Evolutionary conservation across 2,797 vertebrate species (phyloP), one percentile per base, ranked within the genome.

Genomic region (Percopsis omiscomaycus): DNA sequence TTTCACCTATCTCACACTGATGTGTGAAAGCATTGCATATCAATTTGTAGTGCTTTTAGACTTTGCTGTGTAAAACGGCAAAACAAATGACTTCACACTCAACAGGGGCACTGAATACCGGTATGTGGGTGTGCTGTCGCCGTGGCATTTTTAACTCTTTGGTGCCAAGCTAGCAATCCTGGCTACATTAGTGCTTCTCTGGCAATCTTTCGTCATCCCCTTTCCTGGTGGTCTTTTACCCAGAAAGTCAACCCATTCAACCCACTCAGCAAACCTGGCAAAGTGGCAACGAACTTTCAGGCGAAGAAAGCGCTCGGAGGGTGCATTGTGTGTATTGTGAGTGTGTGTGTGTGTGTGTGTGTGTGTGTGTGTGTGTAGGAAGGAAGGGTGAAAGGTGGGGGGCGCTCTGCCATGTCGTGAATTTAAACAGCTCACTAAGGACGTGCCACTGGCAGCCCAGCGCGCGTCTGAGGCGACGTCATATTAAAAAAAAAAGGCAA

Each of bases 221-320:
- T 79, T 82, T 82, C 81, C 4, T 80, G 87, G 87, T 88, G 87
- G 86, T 89, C 87, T 71, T 56, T 57, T 65, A 56, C 60, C 49
- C 53, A 66, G 68, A 47, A 54, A 74, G 67, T 75, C 73, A 66
- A 52, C 4, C 49, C 63, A 62, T 72, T 82, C 69, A 75, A 66
- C 53, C 16, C 30, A 66, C 30, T 71, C 27, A 78, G 75, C 66
- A 42, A 42, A 42, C 54, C 65, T 75, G 73, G 83, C 77, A 82
- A 54, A 79, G 64, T 49, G 62, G 32, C 48, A 13, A 30, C 44
- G 13, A 56, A 64, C 66, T 65, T 61, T 75, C 59, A 76, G 62
- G 63, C 50, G 57, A 58, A 61, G 22, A 58, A 14, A 73, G 45
- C 61, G 46, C 68, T 59, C 16, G 29, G n/a, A 75, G 72, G 58